Conservation (phyloP, 2,888 invertebrate species). For the Drosophila algonquin region DNA sequence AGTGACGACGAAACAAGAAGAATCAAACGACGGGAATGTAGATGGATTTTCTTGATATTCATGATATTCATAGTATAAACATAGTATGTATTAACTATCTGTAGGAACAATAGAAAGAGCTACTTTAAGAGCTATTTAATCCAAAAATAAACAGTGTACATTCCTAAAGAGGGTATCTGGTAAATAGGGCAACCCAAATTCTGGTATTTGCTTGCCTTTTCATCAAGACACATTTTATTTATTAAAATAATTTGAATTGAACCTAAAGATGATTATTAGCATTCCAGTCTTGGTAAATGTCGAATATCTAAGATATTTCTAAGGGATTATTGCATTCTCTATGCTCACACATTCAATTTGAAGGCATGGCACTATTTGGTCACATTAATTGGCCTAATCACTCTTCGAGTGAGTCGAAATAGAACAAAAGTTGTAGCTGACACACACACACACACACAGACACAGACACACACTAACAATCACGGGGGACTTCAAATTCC, state of each 20-base stretch:
- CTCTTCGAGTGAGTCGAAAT: background rate
- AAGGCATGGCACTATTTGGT: slow-evolving; percentile 6
- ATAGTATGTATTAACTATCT: too few species aligned
- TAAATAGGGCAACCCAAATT: background rate
- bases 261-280: background rate
- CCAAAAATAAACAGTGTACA: too few species aligned
- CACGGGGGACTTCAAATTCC: too few species aligned
- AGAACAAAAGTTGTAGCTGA: slow-evolving; percentile 26
- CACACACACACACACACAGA: slow-evolving; percentile 28
- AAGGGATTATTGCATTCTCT: too few species aligned
- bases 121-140: too few species aligned
- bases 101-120: too few species aligned
- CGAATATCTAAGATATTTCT: too few species aligned
- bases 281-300: background rate
- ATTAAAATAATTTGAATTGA: background rate
- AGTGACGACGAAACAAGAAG: too few species aligned
- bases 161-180: too few species aligned
- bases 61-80: too few species aligned
- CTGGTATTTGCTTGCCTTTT: background rate
- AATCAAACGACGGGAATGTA: too few species aligned
- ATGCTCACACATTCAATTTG: background rate
- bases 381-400: slow-evolving; percentile 27
- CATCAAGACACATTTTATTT: background rate
- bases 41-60: too few species aligned
- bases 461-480: background rate